A percentile compares a stretch with the other conserved stretches of the same genome.
Evolutionary conservation across 2,113 vertebrate species (phyloP).

Genomic region (Hystrix cristata): DNA sequence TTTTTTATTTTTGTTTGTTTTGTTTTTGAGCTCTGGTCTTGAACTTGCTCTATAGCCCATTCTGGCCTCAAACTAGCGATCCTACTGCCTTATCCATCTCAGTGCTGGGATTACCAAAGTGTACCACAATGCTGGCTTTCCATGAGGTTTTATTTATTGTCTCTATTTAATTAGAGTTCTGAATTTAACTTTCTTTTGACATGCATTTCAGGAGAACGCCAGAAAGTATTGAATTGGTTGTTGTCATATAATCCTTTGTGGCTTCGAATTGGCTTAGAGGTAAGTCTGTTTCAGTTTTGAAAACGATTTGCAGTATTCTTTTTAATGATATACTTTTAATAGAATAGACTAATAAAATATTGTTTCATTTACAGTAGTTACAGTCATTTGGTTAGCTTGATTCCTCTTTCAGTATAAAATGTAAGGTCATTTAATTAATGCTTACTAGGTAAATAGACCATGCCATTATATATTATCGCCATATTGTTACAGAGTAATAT

Average conservation of each 20-base stretch:
- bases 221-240: conserved; percentile 96
- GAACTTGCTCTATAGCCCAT: neutral
- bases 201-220: conserved; percentile 92
- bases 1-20: neutral
- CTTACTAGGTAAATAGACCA: neutral
- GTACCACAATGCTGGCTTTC: neutral
- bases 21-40: neutral
- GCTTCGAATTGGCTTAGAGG: conserved; percentile 97
- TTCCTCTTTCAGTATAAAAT: conserved; percentile 9
- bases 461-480: neutral
- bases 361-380: neutral
- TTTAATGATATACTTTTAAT: neutral
- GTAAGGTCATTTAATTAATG: neutral
- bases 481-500: neutral
- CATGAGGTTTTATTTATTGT: neutral
- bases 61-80: neutral
- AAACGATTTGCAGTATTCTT: neutral
- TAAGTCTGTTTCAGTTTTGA: conserved; percentile 79
- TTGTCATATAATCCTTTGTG: conserved; percentile 97
- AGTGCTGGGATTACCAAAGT: neutral
- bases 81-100: neutral
- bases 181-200: neutral
- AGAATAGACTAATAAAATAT: conserved; percentile 4
- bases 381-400: neutral
- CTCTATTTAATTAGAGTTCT: neutral